Percentiles rank a stretch among this genome's conserved stretches.
phyloP scores from a whole-genome alignment of 2,113 vertebrate species.

The Ancistrus triradiatus region DNA sequence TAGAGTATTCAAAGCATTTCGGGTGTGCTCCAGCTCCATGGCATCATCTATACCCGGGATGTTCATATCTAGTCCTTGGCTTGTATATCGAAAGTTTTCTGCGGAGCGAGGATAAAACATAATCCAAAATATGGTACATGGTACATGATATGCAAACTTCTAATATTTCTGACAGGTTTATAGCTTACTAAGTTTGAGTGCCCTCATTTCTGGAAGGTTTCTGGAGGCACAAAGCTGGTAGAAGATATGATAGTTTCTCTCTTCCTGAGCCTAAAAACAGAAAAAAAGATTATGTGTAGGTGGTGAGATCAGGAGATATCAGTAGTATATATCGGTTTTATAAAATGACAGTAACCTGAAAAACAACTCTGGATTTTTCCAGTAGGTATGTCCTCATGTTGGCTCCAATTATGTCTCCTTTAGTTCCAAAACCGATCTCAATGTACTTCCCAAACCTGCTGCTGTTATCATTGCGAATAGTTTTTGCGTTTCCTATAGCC shows the following conservation, averaged over 20 bases:
- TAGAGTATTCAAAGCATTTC: conserved; percentile 64
- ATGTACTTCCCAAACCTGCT: conserved; percentile 80
- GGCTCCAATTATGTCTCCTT: conserved; percentile 66
- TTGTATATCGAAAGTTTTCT: conserved; percentile 68
- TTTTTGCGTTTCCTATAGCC: conserved; percentile 80
- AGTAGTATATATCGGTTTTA: background rate
- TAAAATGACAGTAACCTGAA: conserved; percentile 60
- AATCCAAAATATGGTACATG: too few relatives aligned
- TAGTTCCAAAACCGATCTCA: conserved; percentile 68
- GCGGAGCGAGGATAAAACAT: conserved; percentile 49
- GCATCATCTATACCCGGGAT: conserved; percentile 61
- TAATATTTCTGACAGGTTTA: background rate
- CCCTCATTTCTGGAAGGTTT: conserved; percentile 62
- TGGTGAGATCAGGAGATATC: background rate
- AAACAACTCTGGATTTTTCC: conserved; percentile 78
- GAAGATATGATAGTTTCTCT: conserved; percentile 78
- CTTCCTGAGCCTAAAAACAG: conserved; percentile 57
- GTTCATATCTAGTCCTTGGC: conserved; percentile 58
- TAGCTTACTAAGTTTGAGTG: conserved; percentile 64
- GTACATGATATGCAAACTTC: too few relatives aligned
- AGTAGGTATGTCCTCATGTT: conserved; percentile 76
- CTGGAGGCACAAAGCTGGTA: conserved; percentile 75
- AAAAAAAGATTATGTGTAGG: background rate
- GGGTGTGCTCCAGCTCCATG: conserved; percentile 61
- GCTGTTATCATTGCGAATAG: conserved; percentile 76